These are phyloP conservation scores for Rhynchonycteris naso DNA, from an alignment of 2,797 vertebrate genomes.

Conservation along the genomic window DNA sequence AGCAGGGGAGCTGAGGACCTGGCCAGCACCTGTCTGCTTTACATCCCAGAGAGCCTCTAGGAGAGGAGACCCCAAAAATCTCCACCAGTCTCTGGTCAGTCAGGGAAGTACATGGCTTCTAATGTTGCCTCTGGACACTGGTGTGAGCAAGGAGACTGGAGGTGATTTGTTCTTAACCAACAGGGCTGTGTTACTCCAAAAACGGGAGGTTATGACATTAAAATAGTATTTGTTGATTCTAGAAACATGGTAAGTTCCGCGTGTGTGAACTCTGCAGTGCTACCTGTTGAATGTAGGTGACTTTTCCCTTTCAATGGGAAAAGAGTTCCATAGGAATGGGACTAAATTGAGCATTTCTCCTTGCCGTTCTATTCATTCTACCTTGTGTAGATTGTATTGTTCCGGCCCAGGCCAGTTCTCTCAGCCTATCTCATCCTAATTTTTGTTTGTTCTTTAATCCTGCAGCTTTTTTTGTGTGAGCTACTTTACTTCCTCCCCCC, in stretches of 20 bases:
- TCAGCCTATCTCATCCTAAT: background rate
- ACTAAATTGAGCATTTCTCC: background rate
- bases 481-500: too few relatives aligned
- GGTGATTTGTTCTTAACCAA: background rate
- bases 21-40: background rate
- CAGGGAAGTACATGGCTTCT: accelerated
- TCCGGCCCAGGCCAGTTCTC: background rate
- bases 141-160: accelerated
- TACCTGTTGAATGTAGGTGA: accelerated
- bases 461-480: background rate
- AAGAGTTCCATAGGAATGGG: background rate
- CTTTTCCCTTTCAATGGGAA: background rate
- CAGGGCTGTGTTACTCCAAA: background rate
- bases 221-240: background rate
- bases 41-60: accelerated
- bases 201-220: background rate
- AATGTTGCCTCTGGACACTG: background rate
- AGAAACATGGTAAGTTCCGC: background rate
- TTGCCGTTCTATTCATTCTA: background rate
- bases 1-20: background rate
- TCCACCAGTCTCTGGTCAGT: accelerated
- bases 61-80: accelerated
- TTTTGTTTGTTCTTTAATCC: background rate
- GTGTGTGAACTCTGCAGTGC: accelerated
- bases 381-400: background rate